Evolutionary conservation across 2,888 invertebrate genomes (phyloP), one percentile per base, ranked within the genome.

Genomic region (Colostygia pectinataria): DNA sequence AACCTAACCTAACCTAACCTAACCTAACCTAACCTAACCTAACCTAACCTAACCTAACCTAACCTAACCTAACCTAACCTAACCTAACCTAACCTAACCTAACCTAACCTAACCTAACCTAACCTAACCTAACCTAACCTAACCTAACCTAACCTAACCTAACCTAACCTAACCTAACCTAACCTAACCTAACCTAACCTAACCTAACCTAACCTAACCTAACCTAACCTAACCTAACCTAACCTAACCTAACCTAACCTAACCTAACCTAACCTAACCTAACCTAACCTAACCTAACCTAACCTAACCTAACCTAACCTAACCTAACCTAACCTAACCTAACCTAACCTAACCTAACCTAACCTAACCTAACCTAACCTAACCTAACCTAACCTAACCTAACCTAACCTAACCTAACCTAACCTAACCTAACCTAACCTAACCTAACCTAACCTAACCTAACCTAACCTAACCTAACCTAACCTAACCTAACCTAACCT

Each of bases 1-100:
- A 57, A 60, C 55, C 57, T 60, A 60, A 60, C 57, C 60, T 57
- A 57, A 60, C 60, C 60, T 60, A 60, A 57, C 57, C 60, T n/a
- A n/a, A n/a, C n/a, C n/a, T n/a, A n/a, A n/a, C n/a, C n/a, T n/a
- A n/a, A n/a, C n/a, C n/a, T 60, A 57, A 51, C 57, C 55, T 49
- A 50, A 49, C 57, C 54, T 48, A 57, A 53, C 57, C 61, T 55
- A 55, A 57, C 58, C 61, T 43, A 48, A 48, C 49, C 49, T 43
- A 50, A 52, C 47, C n/a, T 45, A 42, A 45, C 43, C 43, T 47
- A 39, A 55, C 53, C 45, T 57, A 59, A 45, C 45, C 48, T 41
- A 43, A 49, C 37, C 44, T 37, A 37, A 44, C 37, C 44, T 37
- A 44, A 44, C 44, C 44, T 44, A 37, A 44, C 34, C 43, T 36